phyloP scores from a whole-genome alignment of 2,888 invertebrate genomes.

The Sarcophaga caerulescens region DNA sequence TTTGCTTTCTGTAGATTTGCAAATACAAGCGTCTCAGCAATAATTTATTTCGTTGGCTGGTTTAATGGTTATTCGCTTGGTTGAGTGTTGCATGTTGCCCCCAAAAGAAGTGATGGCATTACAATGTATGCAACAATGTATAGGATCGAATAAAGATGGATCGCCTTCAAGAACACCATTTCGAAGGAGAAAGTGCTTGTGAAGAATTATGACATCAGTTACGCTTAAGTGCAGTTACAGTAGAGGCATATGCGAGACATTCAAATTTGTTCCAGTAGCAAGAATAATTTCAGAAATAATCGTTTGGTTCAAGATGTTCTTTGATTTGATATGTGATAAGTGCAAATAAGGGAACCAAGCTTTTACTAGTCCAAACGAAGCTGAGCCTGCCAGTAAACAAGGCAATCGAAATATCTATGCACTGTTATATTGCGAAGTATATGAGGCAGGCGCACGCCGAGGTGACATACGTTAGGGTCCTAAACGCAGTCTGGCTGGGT shows the following conservation, averaged over 20 bases:
- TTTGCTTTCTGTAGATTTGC: neutral
- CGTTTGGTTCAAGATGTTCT: too few relatives aligned
- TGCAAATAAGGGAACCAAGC: too few relatives aligned
- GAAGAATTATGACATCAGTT: neutral
- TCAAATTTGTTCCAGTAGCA: too few relatives aligned
- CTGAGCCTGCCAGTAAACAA: too few relatives aligned
- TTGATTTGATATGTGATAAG: too few relatives aligned
- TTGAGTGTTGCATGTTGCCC: neutral
- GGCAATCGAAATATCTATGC: too few relatives aligned
- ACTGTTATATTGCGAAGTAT: too few relatives aligned
- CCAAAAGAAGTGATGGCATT: neutral
- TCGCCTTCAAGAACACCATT: neutral
- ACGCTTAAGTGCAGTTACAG: neutral
- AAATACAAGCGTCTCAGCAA: neutral
- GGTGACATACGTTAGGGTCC: too few relatives aligned
- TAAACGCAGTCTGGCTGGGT: too few relatives aligned
- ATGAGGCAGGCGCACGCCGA: too few relatives aligned
- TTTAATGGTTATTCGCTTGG: constrained; percentile 15
- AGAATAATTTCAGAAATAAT: too few relatives aligned
- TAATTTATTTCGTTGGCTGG: constrained; percentile 41
- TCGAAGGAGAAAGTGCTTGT: neutral
- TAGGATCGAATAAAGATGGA: constrained; percentile 6
- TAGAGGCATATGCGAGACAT: neutral
- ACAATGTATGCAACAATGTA: neutral
- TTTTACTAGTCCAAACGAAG: too few relatives aligned